phyloP scores from a whole-genome alignment of 2,888 invertebrate species.

The Eupithecia subumbrata region DNA sequence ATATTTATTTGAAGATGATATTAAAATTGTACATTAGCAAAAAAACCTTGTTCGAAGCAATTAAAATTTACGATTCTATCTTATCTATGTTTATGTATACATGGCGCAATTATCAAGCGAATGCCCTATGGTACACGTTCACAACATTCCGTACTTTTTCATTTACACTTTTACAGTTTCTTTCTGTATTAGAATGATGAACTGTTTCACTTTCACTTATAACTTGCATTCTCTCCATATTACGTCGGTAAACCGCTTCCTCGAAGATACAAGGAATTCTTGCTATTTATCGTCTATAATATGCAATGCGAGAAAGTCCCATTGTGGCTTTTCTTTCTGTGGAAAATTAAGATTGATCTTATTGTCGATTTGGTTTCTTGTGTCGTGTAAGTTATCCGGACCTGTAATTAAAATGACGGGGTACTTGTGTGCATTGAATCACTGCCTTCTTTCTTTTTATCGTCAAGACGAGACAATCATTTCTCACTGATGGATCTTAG shows the following conservation, averaged over 20 bases:
- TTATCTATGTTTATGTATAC: conserved; percentile 11
- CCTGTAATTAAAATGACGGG: conserved; percentile 34
- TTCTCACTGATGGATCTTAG: not conserved
- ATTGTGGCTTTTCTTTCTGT: conserved; percentile 43
- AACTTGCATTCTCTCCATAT: conserved; percentile 46
- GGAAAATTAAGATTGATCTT: conserved; percentile 38
- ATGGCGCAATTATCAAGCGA: conserved; percentile 12
- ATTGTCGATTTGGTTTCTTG: conserved; percentile 39
- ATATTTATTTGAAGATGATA: conserved; percentile 28
- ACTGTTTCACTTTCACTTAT: conserved; percentile 56
- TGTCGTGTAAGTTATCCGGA: conserved; percentile 21
- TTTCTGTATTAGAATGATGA: conserved; percentile 47
- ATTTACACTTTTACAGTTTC: conserved; percentile 35
- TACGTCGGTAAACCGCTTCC: conserved; percentile 34
- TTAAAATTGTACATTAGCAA: conserved; percentile 24
- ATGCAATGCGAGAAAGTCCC: conserved; percentile 39
- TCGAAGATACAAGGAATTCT: conserved; percentile 42
- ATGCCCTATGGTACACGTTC: conserved; percentile 14
- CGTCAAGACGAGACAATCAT: not conserved
- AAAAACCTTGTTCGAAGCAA: conserved; percentile 20
- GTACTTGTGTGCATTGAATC: not conserved
- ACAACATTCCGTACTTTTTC: conserved; percentile 33
- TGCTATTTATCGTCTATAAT: conserved; percentile 41
- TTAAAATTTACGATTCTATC: conserved; percentile 19
- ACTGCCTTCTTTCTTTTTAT: conserved; percentile 17